phyloP scores from a whole-genome alignment of 2,113 vertebrate genomes.

The Neogale vison region DNA sequence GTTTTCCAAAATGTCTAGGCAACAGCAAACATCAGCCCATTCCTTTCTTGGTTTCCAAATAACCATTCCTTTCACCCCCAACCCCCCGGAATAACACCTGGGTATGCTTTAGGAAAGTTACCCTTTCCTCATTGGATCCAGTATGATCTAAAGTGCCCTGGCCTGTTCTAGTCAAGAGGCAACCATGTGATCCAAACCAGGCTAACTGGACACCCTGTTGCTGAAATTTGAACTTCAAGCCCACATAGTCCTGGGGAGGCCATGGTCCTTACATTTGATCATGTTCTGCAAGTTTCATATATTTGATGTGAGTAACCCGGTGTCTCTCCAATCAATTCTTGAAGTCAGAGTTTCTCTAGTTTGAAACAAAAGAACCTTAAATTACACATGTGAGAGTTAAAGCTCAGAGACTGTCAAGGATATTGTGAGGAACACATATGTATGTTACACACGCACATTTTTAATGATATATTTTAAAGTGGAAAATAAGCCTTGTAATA shows the following conservation, averaged over 20 bases:
- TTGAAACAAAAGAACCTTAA: background rate
- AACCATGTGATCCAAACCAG: background rate
- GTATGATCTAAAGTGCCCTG: background rate
- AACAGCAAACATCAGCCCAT: background rate
- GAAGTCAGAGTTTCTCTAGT: background rate
- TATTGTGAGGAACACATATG: background rate
- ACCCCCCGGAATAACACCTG: background rate
- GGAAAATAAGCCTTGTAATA: background rate
- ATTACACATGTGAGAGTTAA: background rate
- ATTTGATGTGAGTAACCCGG: background rate
- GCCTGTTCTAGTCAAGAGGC: background rate
- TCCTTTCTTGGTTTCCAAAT: background rate
- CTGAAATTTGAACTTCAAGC: background rate
- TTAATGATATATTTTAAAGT: background rate
- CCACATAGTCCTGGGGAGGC: background rate
- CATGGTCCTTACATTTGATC: background rate
- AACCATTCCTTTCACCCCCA: background rate
- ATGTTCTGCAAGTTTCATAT: background rate
- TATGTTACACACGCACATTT: background rate
- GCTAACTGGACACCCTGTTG: background rate
- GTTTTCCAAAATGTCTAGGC: background rate
- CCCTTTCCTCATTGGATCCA: background rate
- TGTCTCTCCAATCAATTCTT: background rate
- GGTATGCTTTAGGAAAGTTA: background rate
- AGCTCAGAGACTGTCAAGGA: background rate